A percentile compares a stretch with the other conserved stretches of the same genome.
These are phyloP conservation scores for Zoroaster sp. DNA, from an alignment of 53 echinoderm and acorn worm genomes.

Conservation along the genomic window DNA sequence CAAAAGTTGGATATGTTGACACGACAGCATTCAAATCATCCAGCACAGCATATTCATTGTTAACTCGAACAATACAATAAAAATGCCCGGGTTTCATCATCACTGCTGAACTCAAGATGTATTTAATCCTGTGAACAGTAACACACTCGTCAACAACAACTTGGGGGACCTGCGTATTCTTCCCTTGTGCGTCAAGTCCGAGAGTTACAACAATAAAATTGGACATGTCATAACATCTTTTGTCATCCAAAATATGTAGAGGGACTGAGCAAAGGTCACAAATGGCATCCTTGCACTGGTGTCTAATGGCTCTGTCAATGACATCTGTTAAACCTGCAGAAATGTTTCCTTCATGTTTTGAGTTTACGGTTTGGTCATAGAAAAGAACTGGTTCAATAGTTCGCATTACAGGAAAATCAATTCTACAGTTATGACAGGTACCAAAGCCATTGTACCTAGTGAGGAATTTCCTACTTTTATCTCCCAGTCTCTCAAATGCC, in stretches of 20 bases:
- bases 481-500: not conserved
- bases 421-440: not conserved
- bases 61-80: not conserved
- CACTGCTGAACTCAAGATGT: not conserved
- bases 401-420: not conserved
- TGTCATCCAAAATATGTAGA: not conserved
- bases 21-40: not conserved
- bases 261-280: not conserved
- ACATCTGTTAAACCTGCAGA: not conserved
- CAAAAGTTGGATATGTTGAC: not conserved
- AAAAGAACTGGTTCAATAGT: not conserved
- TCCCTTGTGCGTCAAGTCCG: not conserved
- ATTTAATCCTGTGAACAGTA: not conserved
- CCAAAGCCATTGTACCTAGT: not conserved
- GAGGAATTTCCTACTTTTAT: not conserved
- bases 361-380: constrained; percentile 5
- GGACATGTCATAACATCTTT: not conserved
- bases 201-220: constrained; percentile 11
- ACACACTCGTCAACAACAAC: not conserved
- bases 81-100: constrained; percentile 24
- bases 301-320: not conserved
- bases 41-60: not conserved
- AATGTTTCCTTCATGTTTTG: not conserved
- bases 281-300: not conserved
- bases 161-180: not conserved